Conservation (phyloP, 2,113 vertebrate genomes). For the Hystrix brachyura region DNA sequence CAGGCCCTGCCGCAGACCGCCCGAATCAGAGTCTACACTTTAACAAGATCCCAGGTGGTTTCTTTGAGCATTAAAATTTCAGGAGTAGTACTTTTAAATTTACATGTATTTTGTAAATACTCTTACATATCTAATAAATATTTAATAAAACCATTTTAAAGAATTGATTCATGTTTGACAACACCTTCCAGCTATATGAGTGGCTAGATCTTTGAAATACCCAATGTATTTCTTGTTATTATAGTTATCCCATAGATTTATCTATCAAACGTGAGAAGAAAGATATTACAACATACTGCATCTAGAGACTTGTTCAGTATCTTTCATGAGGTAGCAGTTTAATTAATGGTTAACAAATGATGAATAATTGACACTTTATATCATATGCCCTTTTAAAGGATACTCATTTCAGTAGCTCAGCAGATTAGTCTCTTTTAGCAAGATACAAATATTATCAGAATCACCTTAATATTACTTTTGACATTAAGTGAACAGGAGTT, state of each 20-base stretch:
- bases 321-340: background rate
- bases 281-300: background rate
- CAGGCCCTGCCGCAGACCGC: background rate
- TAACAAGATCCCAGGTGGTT: conserved; percentile 51
- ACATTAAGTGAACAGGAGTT: background rate
- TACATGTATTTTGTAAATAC: conserved; percentile 11
- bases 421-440: background rate
- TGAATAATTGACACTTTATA: background rate
- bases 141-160: conserved; percentile 42
- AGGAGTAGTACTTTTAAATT: conserved; percentile 53
- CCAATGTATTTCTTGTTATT: background rate
- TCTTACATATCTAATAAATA: conserved; percentile 44
- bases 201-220: conserved; percentile 16
- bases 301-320: background rate
- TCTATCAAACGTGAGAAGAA: background rate
- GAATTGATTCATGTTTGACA: conserved; percentile 1
- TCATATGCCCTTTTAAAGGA: background rate
- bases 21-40: conserved; percentile 18
- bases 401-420: background rate
- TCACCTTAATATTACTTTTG: background rate
- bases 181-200: background rate
- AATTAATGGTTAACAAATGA: background rate
- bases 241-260: background rate
- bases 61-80: conserved; percentile 57
- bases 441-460: conserved; percentile 36